Evolutionary conservation across 1,140 invertebrate genomes (phyloP).

Genomic region (Hylaeus volcanicus): DNA sequence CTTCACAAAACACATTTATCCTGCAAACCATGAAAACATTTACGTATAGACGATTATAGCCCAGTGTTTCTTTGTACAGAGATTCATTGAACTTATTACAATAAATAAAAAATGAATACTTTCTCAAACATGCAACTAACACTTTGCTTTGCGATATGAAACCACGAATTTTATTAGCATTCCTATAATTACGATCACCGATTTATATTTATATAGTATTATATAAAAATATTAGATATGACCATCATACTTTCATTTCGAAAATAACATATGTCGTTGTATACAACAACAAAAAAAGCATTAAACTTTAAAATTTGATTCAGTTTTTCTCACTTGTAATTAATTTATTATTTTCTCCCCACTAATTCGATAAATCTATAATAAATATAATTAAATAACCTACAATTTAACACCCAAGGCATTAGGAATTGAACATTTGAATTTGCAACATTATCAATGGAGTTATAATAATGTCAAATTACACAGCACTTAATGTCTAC

Average conservation of each 20-base stretch:
- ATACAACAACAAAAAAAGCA: too few species aligned
- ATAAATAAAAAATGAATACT: conserved; percentile 9
- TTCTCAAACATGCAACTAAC: background rate
- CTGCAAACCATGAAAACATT: too few species aligned
- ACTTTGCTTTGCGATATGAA: background rate
- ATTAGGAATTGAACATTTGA: background rate
- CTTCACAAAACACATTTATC: too few species aligned
- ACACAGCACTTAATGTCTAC: background rate
- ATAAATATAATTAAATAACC: background rate
- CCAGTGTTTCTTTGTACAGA: too few species aligned
- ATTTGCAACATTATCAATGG: background rate
- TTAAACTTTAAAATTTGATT: background rate
- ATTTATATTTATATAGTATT: background rate
- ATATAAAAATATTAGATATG: background rate
- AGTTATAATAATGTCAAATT: background rate
- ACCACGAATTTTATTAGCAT: background rate
- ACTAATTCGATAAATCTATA: background rate
- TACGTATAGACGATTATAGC: too few species aligned
- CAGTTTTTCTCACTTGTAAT: background rate
- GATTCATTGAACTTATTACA: background rate
- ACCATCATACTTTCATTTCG: background rate
- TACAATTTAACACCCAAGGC: background rate
- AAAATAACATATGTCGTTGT: background rate
- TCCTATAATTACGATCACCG: background rate
- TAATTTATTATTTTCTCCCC: background rate